These are phyloP conservation scores for Drosophila tani DNA, from an alignment of 1,140 invertebrate species.

Conservation along the genomic window DNA sequence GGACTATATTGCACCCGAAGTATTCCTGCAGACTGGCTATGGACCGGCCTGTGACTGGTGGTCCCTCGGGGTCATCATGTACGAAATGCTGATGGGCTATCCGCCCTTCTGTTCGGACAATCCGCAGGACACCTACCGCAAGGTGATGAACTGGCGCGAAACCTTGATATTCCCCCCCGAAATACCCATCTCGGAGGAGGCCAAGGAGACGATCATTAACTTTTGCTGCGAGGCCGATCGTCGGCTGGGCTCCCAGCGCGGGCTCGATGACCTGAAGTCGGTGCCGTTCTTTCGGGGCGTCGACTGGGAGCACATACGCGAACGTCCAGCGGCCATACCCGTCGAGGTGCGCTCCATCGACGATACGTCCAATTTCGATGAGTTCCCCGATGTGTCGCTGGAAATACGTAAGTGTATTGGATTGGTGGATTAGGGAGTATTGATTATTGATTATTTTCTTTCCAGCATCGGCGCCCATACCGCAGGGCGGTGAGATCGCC, in stretches of 20 bases:
- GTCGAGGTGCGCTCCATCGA: conserved; percentile 97
- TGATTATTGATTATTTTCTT: no score
- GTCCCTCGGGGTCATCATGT: conserved; percentile 99
- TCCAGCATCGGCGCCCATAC: conserved; percentile 91
- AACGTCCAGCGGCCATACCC: conserved; percentile 98
- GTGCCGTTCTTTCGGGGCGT: conserved; percentile 96
- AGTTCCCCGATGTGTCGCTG: conserved; percentile 99
- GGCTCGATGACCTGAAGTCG: conserved; percentile 94
- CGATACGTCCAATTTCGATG: conserved; percentile 99
- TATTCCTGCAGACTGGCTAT: conserved; percentile 98
- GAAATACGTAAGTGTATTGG: conserved; percentile 94
- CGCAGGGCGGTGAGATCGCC: conserved; percentile 93
- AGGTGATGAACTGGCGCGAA: conserved; percentile 99
- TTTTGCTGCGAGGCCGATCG: conserved; percentile 98
- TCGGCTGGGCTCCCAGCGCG: conserved; percentile 94
- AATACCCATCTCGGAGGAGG: conserved; percentile 98
- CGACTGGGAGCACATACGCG: conserved; percentile 98
- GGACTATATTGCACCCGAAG: conserved; percentile 99
- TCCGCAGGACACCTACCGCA: conserved; percentile 99
- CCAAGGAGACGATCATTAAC: conserved; percentile 93
- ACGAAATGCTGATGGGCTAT: conserved; percentile 99
- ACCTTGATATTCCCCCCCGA: conserved; percentile 99
- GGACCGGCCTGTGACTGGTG: conserved; percentile 99
- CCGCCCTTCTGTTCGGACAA: conserved; percentile 99
- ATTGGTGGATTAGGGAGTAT: no score